These are phyloP conservation scores for Xiphophorus couchianus DNA, from an alignment of 2,113 vertebrate species.

Conservation along the genomic window DNA sequence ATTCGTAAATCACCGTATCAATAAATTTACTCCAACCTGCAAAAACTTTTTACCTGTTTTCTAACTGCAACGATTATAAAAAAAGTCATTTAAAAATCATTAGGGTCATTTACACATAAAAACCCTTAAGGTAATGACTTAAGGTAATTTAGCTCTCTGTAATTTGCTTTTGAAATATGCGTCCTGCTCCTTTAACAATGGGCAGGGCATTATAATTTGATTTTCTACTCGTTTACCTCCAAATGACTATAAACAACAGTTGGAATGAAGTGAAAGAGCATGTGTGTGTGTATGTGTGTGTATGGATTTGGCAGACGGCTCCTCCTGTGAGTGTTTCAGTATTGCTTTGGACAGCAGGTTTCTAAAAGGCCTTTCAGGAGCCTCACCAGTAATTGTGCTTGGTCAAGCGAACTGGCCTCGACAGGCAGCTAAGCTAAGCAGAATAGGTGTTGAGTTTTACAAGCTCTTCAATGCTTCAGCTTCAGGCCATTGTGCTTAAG, in stretches of 20 bases:
- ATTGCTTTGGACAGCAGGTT: slow-evolving; percentile 81
- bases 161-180: slow-evolving; percentile 61
- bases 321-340: slow-evolving; percentile 74
- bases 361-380: slow-evolving; percentile 80
- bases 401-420: slow-evolving; percentile 77
- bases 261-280: slow-evolving; percentile 71
- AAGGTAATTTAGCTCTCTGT: slow-evolving; percentile 53
- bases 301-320: slow-evolving; percentile 67
- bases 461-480: slow-evolving; percentile 28
- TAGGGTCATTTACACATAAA: slow-evolving; percentile 49
- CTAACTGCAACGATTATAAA: not conserved
- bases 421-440: slow-evolving; percentile 74
- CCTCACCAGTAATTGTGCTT: slow-evolving; percentile 76
- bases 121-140: slow-evolving; percentile 48
- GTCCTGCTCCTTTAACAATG: slow-evolving; percentile 65
- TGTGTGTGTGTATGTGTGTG: slow-evolving; percentile 36
- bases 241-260: slow-evolving; percentile 76
- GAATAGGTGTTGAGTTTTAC: slow-evolving; percentile 69
- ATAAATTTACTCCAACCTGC: not conserved
- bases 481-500: slow-evolving; percentile 31
- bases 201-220: slow-evolving; percentile 75
- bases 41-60: slow-evolving; percentile 17
- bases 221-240: slow-evolving; percentile 77
- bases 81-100: slow-evolving; percentile 44
- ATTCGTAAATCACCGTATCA: not conserved